Percentiles rank a stretch among this genome's conserved stretches.
phyloP scores from a whole-genome alignment of 2,797 vertebrate species.

The Gadopsis marmoratus region DNA sequence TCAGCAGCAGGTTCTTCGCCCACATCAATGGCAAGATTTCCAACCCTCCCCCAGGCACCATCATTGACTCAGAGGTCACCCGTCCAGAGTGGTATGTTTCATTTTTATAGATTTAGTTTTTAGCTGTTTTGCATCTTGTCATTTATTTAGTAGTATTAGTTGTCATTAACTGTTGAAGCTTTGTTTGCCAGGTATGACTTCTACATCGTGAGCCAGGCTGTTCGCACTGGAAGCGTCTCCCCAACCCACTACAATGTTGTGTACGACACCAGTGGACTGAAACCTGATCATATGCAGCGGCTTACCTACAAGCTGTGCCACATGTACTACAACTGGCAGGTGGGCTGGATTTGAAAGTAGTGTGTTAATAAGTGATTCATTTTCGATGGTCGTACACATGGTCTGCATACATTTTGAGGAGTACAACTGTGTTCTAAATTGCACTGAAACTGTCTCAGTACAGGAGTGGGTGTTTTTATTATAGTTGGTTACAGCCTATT shows the following conservation, averaged over 20 bases:
- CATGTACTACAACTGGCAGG: slow-evolving; percentile 98
- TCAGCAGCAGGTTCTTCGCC: slow-evolving; percentile 91
- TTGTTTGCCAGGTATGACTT: slow-evolving; percentile 92
- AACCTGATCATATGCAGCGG: slow-evolving; percentile 96
- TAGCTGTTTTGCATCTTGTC: not conserved
- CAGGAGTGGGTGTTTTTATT: not conserved
- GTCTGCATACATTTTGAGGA: not conserved
- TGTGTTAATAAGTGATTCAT: not conserved
- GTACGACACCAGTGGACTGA: slow-evolving; percentile 93
- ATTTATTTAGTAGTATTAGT: no score
- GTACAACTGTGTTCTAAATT: not conserved
- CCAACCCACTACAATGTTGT: slow-evolving; percentile 97
- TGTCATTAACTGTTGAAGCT: not conserved
- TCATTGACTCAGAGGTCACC: slow-evolving; percentile 92
- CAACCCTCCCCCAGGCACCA: slow-evolving; percentile 94
- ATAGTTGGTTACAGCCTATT: not conserved
- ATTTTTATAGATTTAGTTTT: no score
- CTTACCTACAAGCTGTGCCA: slow-evolving; percentile 98
- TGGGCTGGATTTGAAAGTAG: slow-evolving; percentile 64
- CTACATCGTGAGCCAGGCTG: slow-evolving; percentile 94
- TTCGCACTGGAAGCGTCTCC: slow-evolving; percentile 88
- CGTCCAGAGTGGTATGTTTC: slow-evolving; percentile 91
- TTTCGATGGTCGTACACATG: not conserved
- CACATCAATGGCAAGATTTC: slow-evolving; percentile 75
- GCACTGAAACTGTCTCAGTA: not conserved